A percentile compares a stretch with the other conserved stretches of the same genome.
Conservation (phyloP, 1,140 invertebrate species). For the Diorhabda elongata region DNA sequence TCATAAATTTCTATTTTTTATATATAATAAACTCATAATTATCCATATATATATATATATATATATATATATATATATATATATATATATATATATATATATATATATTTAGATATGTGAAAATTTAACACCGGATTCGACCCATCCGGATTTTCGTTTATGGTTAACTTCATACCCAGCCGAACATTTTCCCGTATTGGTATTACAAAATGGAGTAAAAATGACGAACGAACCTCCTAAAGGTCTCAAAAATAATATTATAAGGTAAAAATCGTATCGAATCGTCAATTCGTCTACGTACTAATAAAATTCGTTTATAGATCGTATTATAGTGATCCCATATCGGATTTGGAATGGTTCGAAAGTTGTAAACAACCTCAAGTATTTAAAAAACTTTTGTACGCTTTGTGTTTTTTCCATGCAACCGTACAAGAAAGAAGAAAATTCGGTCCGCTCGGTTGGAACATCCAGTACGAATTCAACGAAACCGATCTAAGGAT, state of each 20-base stretch:
- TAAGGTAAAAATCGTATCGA: slow-evolving; percentile 39
- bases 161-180: slow-evolving; percentile 94
- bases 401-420: slow-evolving; percentile 92
- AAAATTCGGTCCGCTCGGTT: slow-evolving; percentile 89
- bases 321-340: slow-evolving; percentile 84
- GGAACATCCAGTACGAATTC: slow-evolving; percentile 95
- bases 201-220: slow-evolving; percentile 92
- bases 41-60: too few species aligned
- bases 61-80: too few species aligned
- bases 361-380: slow-evolving; percentile 72
- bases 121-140: slow-evolving; percentile 67
- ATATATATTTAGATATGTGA: slow-evolving; percentile 65
- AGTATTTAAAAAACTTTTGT: slow-evolving; percentile 83
- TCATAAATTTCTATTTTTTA: too few species aligned
- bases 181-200: slow-evolving; percentile 85
- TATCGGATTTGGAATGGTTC: slow-evolving; percentile 84
- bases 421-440: slow-evolving; percentile 85
- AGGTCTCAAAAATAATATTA: slow-evolving; percentile 67
- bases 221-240: slow-evolving; percentile 95
- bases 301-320: slow-evolving; percentile 43
- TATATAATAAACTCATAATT: too few species aligned
- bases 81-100: too few species aligned
- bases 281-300: too few species aligned
- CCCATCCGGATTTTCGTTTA: slow-evolving; percentile 83
- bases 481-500: slow-evolving; percentile 93